Conservation (phyloP, 2,797 vertebrate species). For the Mallotus villosus region DNA sequence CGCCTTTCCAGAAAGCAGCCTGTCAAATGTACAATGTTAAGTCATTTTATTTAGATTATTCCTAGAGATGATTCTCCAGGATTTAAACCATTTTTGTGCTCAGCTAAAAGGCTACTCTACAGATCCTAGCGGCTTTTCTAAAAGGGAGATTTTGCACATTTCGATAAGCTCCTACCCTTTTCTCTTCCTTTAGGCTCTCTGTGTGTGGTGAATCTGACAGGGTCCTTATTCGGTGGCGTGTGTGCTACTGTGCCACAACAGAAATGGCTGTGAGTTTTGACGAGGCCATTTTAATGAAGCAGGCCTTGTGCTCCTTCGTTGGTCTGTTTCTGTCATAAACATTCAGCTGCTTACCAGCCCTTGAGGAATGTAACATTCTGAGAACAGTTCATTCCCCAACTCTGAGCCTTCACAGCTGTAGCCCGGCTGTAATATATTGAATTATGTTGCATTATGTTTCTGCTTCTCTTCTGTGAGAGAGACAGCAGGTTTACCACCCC, state of each 20-base stretch:
- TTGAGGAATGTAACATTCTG: slow-evolving; percentile 26
- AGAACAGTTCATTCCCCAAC: slow-evolving; percentile 11
- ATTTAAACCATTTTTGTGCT: neutral
- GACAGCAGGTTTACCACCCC: slow-evolving; percentile 43
- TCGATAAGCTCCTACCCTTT: neutral
- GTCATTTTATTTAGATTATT: neutral
- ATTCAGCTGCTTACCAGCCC: slow-evolving; percentile 41
- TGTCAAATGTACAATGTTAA: neutral
- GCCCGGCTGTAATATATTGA: slow-evolving; percentile 54
- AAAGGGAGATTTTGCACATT: too few relatives aligned
- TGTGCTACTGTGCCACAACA: slow-evolving; percentile 20
- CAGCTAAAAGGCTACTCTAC: neutral
- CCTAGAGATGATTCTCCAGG: neutral
- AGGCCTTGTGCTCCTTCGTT: slow-evolving; percentile 38
- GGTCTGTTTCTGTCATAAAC: slow-evolving; percentile 43
- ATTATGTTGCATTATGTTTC: slow-evolving; percentile 61
- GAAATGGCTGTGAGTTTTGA: too few relatives aligned
- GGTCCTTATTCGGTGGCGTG: slow-evolving; percentile 7
- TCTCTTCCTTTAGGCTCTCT: slow-evolving; percentile 7
- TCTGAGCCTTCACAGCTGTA: slow-evolving; percentile 43
- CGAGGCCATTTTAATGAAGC: slow-evolving; percentile 18
- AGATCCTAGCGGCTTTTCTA: neutral
- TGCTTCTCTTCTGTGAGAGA: slow-evolving; percentile 48
- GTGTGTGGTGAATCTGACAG: neutral
- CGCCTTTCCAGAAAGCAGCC: neutral